These are phyloP conservation scores for Lutraria rhynchaena DNA, from an alignment of 1,140 invertebrate species.

Conservation along the genomic window DNA sequence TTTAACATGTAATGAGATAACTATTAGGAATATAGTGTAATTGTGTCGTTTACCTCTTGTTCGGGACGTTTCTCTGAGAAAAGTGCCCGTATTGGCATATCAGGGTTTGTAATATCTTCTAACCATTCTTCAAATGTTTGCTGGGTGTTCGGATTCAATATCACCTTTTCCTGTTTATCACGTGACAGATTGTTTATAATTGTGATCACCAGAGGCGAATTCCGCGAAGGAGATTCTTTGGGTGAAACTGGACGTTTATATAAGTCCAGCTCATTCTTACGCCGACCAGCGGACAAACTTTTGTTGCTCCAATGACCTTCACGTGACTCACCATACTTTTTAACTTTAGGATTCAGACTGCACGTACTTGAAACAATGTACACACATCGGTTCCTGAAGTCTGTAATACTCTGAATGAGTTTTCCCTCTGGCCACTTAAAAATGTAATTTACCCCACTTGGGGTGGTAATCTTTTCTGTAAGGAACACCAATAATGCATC, in stretches of 20 bases:
- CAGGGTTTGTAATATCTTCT: constrained; percentile 70
- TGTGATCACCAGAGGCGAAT: constrained; percentile 71
- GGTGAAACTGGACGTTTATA: constrained; percentile 54
- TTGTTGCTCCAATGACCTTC: constrained; percentile 73
- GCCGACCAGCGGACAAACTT: constrained; percentile 60
- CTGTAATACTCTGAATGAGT: constrained; percentile 91
- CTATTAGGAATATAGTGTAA: too few relatives aligned
- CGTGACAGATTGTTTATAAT: constrained; percentile 77
- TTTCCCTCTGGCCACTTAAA: constrained; percentile 93
- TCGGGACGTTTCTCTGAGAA: constrained; percentile 74
- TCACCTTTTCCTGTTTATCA: constrained; percentile 76
- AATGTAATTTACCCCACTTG: constrained; percentile 86
- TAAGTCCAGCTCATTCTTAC: constrained; percentile 67
- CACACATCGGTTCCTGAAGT: constrained; percentile 93
- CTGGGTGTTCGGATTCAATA: constrained; percentile 94
- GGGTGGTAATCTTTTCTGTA: constrained; percentile 77
- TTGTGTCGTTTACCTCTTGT: constrained; percentile 69
- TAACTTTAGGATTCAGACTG: constrained; percentile 85
- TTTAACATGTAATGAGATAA: too few relatives aligned
- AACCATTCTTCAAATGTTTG: constrained; percentile 98
- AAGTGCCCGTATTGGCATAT: constrained; percentile 70
- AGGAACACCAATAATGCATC: constrained; percentile 91
- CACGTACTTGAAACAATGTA: constrained; percentile 93
- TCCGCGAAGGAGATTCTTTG: constrained; percentile 28
- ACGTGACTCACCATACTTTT: constrained; percentile 72